Conservation (phyloP, 2,888 invertebrate species). For the Timandra comae region DNA sequence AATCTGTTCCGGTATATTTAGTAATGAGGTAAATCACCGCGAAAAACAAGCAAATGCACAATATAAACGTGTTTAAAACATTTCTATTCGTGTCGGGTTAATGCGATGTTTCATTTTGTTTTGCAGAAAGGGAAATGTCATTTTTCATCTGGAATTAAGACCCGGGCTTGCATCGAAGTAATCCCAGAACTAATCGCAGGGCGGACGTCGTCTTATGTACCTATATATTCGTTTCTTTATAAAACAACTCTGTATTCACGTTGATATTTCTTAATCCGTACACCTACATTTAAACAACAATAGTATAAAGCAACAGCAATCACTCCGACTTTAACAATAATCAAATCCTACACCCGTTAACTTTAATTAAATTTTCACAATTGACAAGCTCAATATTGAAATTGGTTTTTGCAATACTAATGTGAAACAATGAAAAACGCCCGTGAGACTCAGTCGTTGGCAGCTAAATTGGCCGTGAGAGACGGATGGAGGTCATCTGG, state of each 20-base stretch:
- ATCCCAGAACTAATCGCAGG: slow-evolving; percentile 35
- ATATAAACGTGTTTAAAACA: slow-evolving; percentile 44
- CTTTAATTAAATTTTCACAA: slow-evolving; percentile 37
- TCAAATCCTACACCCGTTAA: slow-evolving; percentile 6
- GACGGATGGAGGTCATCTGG: slow-evolving; percentile 49
- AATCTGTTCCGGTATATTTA: slow-evolving; percentile 41
- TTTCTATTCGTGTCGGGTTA: slow-evolving; percentile 42
- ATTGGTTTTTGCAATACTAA: slow-evolving; percentile 43
- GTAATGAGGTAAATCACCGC: slow-evolving; percentile 38
- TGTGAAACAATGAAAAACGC: slow-evolving; percentile 46
- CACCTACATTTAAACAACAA: slow-evolving; percentile 1
- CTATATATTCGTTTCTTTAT: no score
- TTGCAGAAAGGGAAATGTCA: slow-evolving; percentile 29
- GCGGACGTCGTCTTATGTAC: slow-evolving; percentile 29
- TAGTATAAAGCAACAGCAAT: not conserved
- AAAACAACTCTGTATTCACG: no score
- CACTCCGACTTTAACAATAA: slow-evolving; percentile 17
- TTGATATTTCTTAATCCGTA: no score
- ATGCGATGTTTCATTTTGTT: slow-evolving; percentile 34
- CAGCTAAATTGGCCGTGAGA: slow-evolving; percentile 54
- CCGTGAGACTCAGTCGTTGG: slow-evolving; percentile 42
- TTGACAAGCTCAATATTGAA: slow-evolving; percentile 35
- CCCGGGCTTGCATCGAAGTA: slow-evolving; percentile 24
- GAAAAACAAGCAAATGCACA: slow-evolving; percentile 33
- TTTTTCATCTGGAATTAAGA: slow-evolving; percentile 48